Base-by-base conservation (phyloP, 2,888 invertebrate species). In the Cordylochernes scorpioides region DNA sequence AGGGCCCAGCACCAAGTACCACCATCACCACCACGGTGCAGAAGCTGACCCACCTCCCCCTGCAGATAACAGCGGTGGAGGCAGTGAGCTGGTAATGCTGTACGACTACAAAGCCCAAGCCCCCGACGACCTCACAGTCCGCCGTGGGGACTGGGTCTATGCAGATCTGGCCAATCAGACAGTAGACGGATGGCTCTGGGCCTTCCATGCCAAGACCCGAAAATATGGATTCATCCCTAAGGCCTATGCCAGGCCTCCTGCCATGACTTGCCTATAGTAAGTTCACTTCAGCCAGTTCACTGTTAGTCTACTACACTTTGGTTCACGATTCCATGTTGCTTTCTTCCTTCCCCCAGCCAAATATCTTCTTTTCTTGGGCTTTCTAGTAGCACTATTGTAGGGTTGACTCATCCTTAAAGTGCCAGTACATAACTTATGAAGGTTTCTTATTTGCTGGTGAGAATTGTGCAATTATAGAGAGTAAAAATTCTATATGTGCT, bases 71-170 rank as follows among this genome's bases (percentile, higher is more conserved):
- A 63, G 72, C 30, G 73, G 71, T 54, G 73, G 73, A 49, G 82
- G 82, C 36, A 78, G 80, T 1, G 82, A 84, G 52, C 61, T 84
- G 48, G 80, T 86, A 43, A 80, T 84, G 69, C 63, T 86, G 13
- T 84, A 84, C 50, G 84, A 86, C 59, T 88, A 84, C 55, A 82
- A 82, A 68, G 74, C 84, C 25, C 80, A 84, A 60, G 80, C 82
- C 24, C 78, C 82, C 0, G 82, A 84, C 50, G 84, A 84, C 56
- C 57, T 88, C 33, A 73, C 77, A 4, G 80, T 86, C 35, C 64
- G 74, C 42, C 62, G 82, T 31, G 84, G 86, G 6, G 84, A 88
- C 49, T 82, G 82, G 78, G 78, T 88, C 41, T 86, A 84, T 55
- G 84, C 84, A 0, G 84, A 86, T 58, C 62, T 82, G 28, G 71